Base-by-base conservation (phyloP, 2,797 vertebrate genomes). In the Setipinna tenuifilis region DNA sequence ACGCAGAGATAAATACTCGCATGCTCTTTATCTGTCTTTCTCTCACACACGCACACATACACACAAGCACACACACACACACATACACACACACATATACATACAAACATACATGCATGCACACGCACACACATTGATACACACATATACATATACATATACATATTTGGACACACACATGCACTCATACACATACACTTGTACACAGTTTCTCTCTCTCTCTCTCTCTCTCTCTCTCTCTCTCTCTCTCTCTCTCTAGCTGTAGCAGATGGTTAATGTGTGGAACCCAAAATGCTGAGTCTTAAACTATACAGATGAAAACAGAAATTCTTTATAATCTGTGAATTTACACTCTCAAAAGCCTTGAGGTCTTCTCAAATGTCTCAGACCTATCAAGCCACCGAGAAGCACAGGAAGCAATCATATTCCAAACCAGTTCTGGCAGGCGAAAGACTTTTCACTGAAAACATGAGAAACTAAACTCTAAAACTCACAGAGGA, bases 141-240 rank as follows among this genome's bases (percentile, higher is more conserved):
- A 62, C 2, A 61, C 61, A 71, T n/a, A 71, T n/a, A 71, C 57
- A 80, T 54, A 41, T 59, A 80, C 62, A 88, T 61, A 85, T 28
- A 82, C 54, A 81, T 82, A n/a, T n/a, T n/a, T n/a, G n/a, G n/a
- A 83, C 65, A 68, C 65, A 25, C 35, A 21, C 11, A 68, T 3
- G 54, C 23, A 71, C 21, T 1, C 14, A 28, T 0, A 83, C 35
- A 31, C n/a, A 28, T 23, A 68, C 59, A 61, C 21, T 16, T 75
- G 17, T 16, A 44, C 31, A 17, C 41, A 0, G 6, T 31, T 5
- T 41, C 35, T 41, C 35, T 41, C 2, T 41, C 35, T 41, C 35
- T 41, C 35, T 41, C 35, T 41, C 35, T 41, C 2, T 41, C 35
- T 41, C 35, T 41, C 35, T 41, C 35, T 41, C 35, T 41, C 2